These are phyloP conservation scores for Mionectes macconnelli DNA, from an alignment of 2,113 vertebrate species.

Conservation along the genomic window DNA sequence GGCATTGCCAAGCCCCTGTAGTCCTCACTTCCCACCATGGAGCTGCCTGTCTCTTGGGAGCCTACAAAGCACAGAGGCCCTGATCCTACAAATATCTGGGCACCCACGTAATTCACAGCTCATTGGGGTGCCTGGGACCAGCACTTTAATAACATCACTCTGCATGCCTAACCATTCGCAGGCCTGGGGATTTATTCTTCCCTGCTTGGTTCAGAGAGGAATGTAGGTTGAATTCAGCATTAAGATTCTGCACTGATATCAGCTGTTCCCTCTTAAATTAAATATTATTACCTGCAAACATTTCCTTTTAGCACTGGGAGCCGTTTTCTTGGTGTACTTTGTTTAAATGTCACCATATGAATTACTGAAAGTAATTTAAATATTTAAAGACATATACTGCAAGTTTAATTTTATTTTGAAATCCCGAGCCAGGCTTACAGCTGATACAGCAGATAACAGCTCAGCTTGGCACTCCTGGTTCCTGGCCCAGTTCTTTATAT, in stretches of 20 bases:
- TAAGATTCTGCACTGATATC: constrained; percentile 38
- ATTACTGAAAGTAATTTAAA: constrained; percentile 61
- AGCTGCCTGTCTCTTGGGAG: neutral
- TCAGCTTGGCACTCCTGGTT: neutral
- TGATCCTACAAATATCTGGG: rapidly evolving
- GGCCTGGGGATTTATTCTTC: neutral
- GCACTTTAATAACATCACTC: neutral
- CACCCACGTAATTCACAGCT: neutral
- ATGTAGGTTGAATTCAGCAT: constrained; percentile 5
- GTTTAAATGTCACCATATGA: constrained; percentile 66
- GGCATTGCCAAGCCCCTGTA: neutral
- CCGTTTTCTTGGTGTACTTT: constrained; percentile 25
- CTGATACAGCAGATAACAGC: constrained; percentile 42
- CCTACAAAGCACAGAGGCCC: neutral
- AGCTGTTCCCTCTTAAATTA: constrained; percentile 41
- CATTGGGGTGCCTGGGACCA: neutral
- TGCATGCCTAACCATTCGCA: rapidly evolving
- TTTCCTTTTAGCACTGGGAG: constrained; percentile 52
- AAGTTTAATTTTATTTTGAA: constrained; percentile 49
- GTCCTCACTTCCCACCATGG: neutral
- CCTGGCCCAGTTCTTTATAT: constrained; percentile 4
- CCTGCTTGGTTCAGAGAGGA: neutral
- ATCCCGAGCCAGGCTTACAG: neutral
- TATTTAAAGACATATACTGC: constrained; percentile 54
- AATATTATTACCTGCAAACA: constrained; percentile 57